These are phyloP conservation scores for Parus major DNA, from an alignment of 2,113 vertebrate genomes.

Conservation along the genomic window DNA sequence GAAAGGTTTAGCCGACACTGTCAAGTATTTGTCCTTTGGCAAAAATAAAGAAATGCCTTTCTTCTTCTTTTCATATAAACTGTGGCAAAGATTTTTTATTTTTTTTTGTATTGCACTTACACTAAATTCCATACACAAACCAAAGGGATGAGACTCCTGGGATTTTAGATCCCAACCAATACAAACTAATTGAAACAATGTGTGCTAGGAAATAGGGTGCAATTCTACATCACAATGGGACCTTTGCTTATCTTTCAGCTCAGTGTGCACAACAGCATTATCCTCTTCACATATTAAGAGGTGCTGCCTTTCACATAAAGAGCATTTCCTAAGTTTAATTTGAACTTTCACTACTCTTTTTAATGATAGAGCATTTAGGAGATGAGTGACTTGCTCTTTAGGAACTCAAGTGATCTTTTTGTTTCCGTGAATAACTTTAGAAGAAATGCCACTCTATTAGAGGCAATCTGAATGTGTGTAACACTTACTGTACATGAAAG, in stretches of 20 bases:
- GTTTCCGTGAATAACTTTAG: not conserved
- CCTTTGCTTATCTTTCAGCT: not conserved
- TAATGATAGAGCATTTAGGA: not conserved
- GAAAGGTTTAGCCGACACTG: not conserved
- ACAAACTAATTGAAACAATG: not conserved
- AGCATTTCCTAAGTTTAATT: not conserved
- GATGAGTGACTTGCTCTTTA: not conserved
- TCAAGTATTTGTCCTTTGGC: not conserved
- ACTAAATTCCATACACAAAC: not conserved
- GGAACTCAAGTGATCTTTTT: not conserved
- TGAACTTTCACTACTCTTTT: not conserved
- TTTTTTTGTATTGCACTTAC: not conserved
- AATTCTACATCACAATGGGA: not conserved
- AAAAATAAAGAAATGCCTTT: not conserved
- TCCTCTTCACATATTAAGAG: not conserved
- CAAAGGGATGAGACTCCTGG: not conserved
- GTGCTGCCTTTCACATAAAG: not conserved
- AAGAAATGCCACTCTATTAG: not conserved
- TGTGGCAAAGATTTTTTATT: not conserved
- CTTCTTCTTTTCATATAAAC: not conserved
- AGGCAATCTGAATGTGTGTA: rapidly evolving
- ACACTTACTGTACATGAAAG: not conserved
- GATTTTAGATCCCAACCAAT: not conserved
- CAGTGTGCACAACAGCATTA: not conserved
- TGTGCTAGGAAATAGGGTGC: not conserved